Conservation (phyloP, 2,797 vertebrate genomes). For the Craterocephalus amniculus region DNA sequence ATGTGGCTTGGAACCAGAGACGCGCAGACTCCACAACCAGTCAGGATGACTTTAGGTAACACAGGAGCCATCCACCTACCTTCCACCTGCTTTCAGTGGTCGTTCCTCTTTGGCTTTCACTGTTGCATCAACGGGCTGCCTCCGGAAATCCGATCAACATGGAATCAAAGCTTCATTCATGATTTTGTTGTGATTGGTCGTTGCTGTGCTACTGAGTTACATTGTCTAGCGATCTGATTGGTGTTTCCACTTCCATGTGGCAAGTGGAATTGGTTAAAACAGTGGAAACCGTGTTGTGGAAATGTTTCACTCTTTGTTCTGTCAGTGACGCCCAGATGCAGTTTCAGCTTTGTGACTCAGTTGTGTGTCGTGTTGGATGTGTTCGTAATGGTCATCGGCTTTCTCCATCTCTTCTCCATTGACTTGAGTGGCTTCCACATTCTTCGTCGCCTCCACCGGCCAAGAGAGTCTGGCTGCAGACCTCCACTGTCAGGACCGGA, state of each 20-base stretch:
- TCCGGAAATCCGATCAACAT: slow-evolving; percentile 51
- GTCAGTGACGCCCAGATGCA: not conserved
- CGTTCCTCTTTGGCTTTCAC: slow-evolving; percentile 64
- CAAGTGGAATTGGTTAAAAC: slow-evolving; percentile 13
- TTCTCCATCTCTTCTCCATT: slow-evolving; percentile 67
- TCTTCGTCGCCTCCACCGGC: slow-evolving; percentile 4
- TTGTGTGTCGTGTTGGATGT: slow-evolving; percentile 53
- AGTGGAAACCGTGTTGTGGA: slow-evolving; percentile 1
- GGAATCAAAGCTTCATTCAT: slow-evolving; percentile 60
- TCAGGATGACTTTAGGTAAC: slow-evolving; percentile 88
- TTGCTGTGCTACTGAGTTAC: slow-evolving; percentile 56
- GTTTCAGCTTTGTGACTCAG: slow-evolving; percentile 51
- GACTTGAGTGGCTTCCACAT: slow-evolving; percentile 48
- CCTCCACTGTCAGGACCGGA: no score
- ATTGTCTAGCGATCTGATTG: slow-evolving; percentile 23
- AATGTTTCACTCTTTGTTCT: slow-evolving; percentile 3
- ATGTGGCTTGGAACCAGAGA: slow-evolving; percentile 81
- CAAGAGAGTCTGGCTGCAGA: no score
- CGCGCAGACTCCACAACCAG: slow-evolving; percentile 85
- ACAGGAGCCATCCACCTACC: slow-evolving; percentile 50
- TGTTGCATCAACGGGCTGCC: slow-evolving; percentile 63
- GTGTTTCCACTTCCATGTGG: slow-evolving; percentile 22
- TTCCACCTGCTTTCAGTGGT: slow-evolving; percentile 54
- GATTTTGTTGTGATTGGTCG: slow-evolving; percentile 51
- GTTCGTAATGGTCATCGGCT: slow-evolving; percentile 61